Conservation (phyloP, 2,888 invertebrate species). For the Caenorhabditis imperialis region DNA sequence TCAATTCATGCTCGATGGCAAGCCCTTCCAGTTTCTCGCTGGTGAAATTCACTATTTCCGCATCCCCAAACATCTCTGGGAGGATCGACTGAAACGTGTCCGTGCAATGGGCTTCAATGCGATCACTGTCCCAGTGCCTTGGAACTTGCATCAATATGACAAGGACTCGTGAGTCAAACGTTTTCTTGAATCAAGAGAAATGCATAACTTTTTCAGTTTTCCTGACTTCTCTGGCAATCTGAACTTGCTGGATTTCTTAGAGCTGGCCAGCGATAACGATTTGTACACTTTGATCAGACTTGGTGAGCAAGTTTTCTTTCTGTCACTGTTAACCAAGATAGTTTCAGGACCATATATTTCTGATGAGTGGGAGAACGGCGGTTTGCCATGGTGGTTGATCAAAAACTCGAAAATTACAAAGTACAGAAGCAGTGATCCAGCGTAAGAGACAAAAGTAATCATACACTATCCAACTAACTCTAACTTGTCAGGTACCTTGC, state of each 20-base stretch:
- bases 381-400: constrained; percentile 66
- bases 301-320: no score
- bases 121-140: constrained; percentile 23
- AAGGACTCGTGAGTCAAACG: constrained; percentile 14
- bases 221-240: constrained; percentile 12
- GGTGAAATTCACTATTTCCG: constrained; percentile 87
- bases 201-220: not conserved
- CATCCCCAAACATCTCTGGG: constrained; percentile 86
- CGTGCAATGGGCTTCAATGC: constrained; percentile 47
- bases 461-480: not conserved
- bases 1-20: constrained; percentile 25
- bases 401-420: constrained; percentile 9
- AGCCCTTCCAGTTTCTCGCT: constrained; percentile 81
- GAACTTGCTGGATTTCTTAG: constrained; percentile 52
- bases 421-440: constrained; percentile 11
- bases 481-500: not conserved
- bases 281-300: constrained; percentile 64
- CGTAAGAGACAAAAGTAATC: not conserved
- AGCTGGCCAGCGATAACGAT: constrained; percentile 55
- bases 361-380: constrained; percentile 65
- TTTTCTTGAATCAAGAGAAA: no score
- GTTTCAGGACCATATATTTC: constrained; percentile 66
- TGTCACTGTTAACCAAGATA: not conserved
- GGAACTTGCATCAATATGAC: constrained; percentile 36
- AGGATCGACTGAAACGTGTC: constrained; percentile 85